Conservation (phyloP, 2,888 invertebrate genomes). For the Leptopilina drosophilae region DNA sequence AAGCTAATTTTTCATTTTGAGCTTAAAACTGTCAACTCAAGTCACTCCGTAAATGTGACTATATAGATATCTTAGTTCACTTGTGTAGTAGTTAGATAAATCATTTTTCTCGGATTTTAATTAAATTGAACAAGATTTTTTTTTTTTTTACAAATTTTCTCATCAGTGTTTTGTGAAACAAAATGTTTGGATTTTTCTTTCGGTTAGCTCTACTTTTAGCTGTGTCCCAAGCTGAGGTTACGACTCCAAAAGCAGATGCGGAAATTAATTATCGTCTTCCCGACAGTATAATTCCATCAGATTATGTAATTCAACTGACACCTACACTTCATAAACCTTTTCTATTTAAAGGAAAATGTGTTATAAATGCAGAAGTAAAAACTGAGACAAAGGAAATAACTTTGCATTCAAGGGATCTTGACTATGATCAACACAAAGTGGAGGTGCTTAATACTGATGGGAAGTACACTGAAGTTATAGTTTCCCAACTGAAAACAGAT, state of each 20-base stretch:
- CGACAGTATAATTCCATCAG: slow-evolving; percentile 73
- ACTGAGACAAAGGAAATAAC: slow-evolving; percentile 72
- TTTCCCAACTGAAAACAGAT: no score
- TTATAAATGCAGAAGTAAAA: slow-evolving; percentile 75
- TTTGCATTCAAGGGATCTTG: slow-evolving; percentile 77
- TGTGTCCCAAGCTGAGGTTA: neutral
- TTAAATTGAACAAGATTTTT: neutral
- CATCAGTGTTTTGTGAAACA: neutral
- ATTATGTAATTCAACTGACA: slow-evolving; percentile 78
- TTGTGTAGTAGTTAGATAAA: slow-evolving; percentile 22
- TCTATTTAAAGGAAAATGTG: slow-evolving; percentile 77
- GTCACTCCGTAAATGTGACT: slow-evolving; percentile 12
- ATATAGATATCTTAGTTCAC: slow-evolving; percentile 4
- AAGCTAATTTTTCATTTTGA: slow-evolving; percentile 13
- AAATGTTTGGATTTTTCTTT: neutral
- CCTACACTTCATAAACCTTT: slow-evolving; percentile 77
- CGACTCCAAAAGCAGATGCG: neutral
- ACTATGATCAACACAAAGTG: slow-evolving; percentile 59
- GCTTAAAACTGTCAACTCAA: slow-evolving; percentile 7
- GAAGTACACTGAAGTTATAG: no score
- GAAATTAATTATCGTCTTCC: slow-evolving; percentile 79
- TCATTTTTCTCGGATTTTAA: neutral
- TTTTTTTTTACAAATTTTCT: neutral
- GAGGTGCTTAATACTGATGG: neutral
- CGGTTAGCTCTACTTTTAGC: neutral